Conservation (phyloP, 2,797 vertebrate genomes). For the Halcyon chelicuti region DNA sequence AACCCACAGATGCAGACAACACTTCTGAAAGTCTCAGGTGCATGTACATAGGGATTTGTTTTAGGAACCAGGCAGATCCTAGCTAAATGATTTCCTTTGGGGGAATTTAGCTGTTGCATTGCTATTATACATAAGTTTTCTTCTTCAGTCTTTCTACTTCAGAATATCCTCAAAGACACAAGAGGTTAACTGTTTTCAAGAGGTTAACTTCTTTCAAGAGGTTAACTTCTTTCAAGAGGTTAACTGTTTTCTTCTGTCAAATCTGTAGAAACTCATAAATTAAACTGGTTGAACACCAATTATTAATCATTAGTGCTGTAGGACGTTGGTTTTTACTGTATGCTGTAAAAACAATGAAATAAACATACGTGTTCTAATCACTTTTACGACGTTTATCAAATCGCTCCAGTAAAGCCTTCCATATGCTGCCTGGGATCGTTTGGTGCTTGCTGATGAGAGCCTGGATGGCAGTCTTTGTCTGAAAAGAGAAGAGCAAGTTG, state of each 20-base stretch:
- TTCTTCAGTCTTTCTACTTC: background rate
- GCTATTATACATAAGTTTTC: background rate
- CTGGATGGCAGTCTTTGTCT: conserved; percentile 92
- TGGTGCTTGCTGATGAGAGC: conserved; percentile 92
- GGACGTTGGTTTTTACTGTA: conserved; percentile 8
- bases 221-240: background rate
- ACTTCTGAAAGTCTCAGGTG: background rate
- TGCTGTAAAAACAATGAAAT: conserved; percentile 16
- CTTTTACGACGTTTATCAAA: conserved; percentile 84
- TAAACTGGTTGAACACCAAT: background rate
- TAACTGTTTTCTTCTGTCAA: background rate
- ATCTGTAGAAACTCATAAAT: background rate
- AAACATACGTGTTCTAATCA: conserved; percentile 69
- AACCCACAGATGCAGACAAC: background rate
- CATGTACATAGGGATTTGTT: background rate
- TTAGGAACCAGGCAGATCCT: background rate
- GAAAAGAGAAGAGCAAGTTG: conserved; percentile 54
- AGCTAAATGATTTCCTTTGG: background rate
- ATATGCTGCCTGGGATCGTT: conserved; percentile 91
- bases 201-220: background rate
- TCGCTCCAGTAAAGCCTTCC: conserved; percentile 90
- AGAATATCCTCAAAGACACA: background rate
- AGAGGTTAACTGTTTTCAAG: background rate
- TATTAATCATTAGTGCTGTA: background rate
- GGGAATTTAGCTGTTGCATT: background rate